Conservation (phyloP, 2,888 invertebrate genomes). For the Patella ulyssiponensis region DNA sequence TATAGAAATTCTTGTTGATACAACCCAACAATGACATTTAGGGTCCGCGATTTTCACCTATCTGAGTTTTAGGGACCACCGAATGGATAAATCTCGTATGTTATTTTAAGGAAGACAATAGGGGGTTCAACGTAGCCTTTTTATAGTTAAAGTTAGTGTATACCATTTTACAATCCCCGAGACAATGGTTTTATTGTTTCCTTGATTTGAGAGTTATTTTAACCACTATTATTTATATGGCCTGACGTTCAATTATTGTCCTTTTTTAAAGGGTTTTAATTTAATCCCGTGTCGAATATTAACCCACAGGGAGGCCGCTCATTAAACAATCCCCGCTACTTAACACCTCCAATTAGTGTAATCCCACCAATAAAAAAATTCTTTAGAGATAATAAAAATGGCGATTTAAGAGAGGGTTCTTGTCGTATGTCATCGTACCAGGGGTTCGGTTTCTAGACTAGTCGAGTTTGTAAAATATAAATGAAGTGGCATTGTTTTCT, state of each 20-base stretch:
- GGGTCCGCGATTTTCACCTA: neutral
- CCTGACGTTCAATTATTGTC: conserved; percentile 5
- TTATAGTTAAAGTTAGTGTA: neutral
- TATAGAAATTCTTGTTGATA: neutral
- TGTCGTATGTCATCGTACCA: too few species aligned
- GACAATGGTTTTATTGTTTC: too few species aligned
- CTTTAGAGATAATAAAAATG: too few species aligned
- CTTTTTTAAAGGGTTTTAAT: conserved; percentile 2
- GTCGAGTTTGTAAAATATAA: too few species aligned
- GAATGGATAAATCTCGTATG: conserved; percentile 2
- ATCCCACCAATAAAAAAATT: too few species aligned
- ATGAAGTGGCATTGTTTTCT: too few species aligned
- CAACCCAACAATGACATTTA: neutral
- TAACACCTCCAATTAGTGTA: too few species aligned
- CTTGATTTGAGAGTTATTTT: neutral
- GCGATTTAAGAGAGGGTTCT: too few species aligned
- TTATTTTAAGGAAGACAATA: neutral
- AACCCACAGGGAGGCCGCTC: conserved; percentile 8
- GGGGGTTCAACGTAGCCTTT: neutral
- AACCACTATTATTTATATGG: neutral
- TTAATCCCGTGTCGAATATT: conserved; percentile 6
- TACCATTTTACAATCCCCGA: too few species aligned
- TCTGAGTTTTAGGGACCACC: neutral
- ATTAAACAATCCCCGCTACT: neutral
- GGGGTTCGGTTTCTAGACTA: too few species aligned